Percentiles rank a stretch among this genome's conserved stretches.
phyloP scores from a whole-genome alignment of 2,888 invertebrate species.

The Bursaphelenchus okinawaensis region DNA sequence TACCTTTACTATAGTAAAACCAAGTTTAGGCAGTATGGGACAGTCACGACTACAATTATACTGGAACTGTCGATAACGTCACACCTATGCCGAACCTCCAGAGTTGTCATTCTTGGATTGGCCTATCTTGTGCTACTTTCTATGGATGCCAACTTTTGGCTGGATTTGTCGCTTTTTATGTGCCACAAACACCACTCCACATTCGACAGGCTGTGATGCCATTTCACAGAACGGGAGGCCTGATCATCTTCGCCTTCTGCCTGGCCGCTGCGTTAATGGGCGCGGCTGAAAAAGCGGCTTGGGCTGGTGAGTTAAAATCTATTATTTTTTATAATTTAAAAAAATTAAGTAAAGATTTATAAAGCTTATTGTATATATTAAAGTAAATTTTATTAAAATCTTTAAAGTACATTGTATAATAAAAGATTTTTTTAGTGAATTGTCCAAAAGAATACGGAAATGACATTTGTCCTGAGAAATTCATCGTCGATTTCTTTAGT shows the following conservation, averaged over 20 bases:
- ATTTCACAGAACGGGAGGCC: constrained; percentile 18
- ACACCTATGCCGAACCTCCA: constrained; percentile 21
- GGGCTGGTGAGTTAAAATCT: constrained; percentile 14
- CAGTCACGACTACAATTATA: constrained; percentile 17
- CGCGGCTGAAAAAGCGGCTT: constrained; percentile 24
- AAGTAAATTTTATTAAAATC: too few species aligned
- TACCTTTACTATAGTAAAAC: too few species aligned
- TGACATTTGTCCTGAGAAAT: constrained; percentile 16
- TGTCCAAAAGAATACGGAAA: constrained; percentile 12
- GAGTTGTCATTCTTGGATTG: constrained; percentile 27
- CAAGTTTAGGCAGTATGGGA: constrained; percentile 26
- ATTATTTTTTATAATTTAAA: not conserved
- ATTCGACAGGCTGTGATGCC: constrained; percentile 23
- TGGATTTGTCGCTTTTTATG: constrained; percentile 17
- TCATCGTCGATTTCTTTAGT: constrained; percentile 19
- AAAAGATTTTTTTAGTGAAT: constrained; percentile 13
- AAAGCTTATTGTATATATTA: too few species aligned
- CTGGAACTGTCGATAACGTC: constrained; percentile 3
- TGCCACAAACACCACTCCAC: constrained; percentile 19
- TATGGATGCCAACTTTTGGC: constrained; percentile 21
- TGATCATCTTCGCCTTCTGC: constrained; percentile 21
- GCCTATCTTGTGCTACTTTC: constrained; percentile 18
- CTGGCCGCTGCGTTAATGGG: constrained; percentile 25
- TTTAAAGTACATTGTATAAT: not conserved
- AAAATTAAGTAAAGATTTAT: too few species aligned